Base-by-base conservation (phyloP, 2,888 invertebrate genomes). In the Saturnia japonica region DNA sequence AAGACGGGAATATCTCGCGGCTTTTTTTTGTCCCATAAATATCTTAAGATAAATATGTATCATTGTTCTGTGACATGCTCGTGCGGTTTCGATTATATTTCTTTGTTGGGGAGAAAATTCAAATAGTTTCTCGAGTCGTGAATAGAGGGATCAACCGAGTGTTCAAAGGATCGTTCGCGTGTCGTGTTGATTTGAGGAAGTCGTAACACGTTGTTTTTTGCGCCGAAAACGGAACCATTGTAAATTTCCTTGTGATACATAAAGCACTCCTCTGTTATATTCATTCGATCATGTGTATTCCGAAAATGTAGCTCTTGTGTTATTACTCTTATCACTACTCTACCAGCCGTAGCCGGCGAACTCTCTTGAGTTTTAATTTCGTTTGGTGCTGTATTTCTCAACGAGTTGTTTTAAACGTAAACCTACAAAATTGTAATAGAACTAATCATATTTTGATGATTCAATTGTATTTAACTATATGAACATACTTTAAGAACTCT, bases 41-140 rank as follows among this genome's bases (percentile, higher is more conserved):
- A 92, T 88, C 88, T 87, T 89, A 86, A 90, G 89, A 93, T 92
- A 91, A 93, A 93, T 92, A 91, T 92, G 90, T 92, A 92, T 91
- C 89, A 88, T 89, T 90, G 91, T 84, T 86, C 88, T 84, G 81
- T 89, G 91, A 88, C 90, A 87, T 81, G 84, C 78, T 77, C 77
- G 79, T 75, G 77, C 70, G 80, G 79, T 81, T 81, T 84, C 82
- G 84, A 84, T 85, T 84, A 84, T 83, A 28, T 22, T 83, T 74
- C 75, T 76, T 72, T 72, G 68, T 71, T 71, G 80, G 85, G 85
- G 86, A 78, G 83, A 76, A 81, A 84, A 87, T 88, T 88, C 88
- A 86, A 88, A 89, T 88, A 86, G 88, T 88, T 88, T 84, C 79
- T 34, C 71, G 80, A 84, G 77, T 83, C 75, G 75, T 76, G 76